phyloP scores from a whole-genome alignment of 2,888 invertebrate species.

The Helleia helle region DNA sequence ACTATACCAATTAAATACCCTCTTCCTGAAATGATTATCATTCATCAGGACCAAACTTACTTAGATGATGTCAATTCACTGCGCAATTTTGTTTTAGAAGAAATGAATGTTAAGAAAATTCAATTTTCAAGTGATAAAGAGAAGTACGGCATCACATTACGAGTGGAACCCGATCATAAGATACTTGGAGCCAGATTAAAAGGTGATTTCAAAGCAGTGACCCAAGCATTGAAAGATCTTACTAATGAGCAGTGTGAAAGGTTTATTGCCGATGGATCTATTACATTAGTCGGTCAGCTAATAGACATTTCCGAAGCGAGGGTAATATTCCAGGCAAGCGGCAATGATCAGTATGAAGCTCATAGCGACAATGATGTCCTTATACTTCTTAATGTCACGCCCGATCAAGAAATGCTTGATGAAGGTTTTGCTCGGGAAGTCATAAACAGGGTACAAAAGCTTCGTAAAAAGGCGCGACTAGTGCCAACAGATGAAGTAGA shows the following conservation, averaged over 20 bases:
- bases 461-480: conserved; percentile 94
- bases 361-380: conserved; percentile 93
- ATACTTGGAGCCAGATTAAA: conserved; percentile 90
- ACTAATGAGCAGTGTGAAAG: conserved; percentile 85
- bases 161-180: conserved; percentile 97
- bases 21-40: conserved; percentile 94
- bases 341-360: conserved; percentile 86
- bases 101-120: conserved; percentile 91
- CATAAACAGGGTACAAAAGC: conserved; percentile 95
- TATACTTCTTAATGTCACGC: conserved; percentile 90
- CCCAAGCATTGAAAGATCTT: conserved; percentile 84
- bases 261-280: conserved; percentile 79
- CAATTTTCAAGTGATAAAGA: conserved; percentile 91
- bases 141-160: conserved; percentile 91
- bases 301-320: conserved; percentile 86
- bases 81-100: conserved; percentile 90
- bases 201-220: conserved; percentile 91
- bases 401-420: conserved; percentile 91
- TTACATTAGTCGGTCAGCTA: conserved; percentile 82
- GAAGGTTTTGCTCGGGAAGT: conserved; percentile 97
- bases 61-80: conserved; percentile 86
- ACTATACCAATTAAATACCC: conserved; percentile 98
- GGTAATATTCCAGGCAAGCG: conserved; percentile 84
- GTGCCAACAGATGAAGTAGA: conserved; percentile 93
- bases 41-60: conserved; percentile 87